Conservation (phyloP, 2,113 vertebrate species). For the Proteles cristata region DNA sequence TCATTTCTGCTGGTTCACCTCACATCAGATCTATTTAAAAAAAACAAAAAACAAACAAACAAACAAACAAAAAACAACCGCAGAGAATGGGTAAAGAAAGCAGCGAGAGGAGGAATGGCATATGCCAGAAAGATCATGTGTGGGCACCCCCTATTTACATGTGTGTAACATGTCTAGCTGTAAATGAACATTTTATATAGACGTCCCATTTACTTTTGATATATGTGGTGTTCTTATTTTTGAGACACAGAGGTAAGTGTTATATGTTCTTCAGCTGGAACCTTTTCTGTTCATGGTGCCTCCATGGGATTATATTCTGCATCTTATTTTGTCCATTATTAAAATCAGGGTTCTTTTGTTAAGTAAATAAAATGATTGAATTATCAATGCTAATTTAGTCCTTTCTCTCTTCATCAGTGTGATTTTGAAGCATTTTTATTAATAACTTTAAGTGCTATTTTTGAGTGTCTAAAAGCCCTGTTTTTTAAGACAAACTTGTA, state of each 20-base stretch:
- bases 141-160: background rate
- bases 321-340: constrained; percentile 36
- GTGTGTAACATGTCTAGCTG: background rate
- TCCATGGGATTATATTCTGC: background rate
- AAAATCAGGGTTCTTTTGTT: constrained; percentile 51
- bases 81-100: constrained; percentile 1
- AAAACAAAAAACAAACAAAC: too few relatives aligned
- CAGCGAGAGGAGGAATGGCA: background rate
- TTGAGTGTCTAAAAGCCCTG: background rate
- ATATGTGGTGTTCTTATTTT: background rate
- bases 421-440: constrained; percentile 43
- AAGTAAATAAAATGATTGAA: constrained; percentile 44
- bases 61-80: background rate
- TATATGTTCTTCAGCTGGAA: background rate
- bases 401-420: constrained; percentile 12
- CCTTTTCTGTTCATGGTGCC: background rate
- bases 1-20: constrained; percentile 15
- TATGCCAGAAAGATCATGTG: background rate
- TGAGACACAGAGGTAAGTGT: background rate
- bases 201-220: background rate
- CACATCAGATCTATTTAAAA: background rate
- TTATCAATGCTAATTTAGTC: constrained; percentile 1
- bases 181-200: background rate
- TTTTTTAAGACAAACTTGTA: background rate
- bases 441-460: background rate